Base-by-base conservation (phyloP, 2,888 invertebrate genomes). In the Cryptus armator region DNA sequence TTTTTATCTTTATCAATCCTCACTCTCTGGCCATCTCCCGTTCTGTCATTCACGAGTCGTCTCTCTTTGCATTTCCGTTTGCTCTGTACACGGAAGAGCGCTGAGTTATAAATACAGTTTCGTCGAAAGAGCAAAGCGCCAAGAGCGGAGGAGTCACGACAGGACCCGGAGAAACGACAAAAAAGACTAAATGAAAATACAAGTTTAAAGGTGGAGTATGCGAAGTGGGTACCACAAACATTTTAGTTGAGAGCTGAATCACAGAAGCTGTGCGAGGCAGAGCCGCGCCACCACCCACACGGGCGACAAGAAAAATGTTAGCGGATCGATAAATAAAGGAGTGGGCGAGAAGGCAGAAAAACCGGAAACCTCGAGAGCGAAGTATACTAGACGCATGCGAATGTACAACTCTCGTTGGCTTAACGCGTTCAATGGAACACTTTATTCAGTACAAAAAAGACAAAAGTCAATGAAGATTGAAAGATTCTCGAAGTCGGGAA, bases 251-350 rank as follows among this genome's bases (percentile, higher is more conserved):
- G 83, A 64, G 59, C 14, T 12, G 68, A 68, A 64, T 64, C 77
- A 68, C 67, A 59, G 32, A 68, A 44, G 68, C 59, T 51, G 37
- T 10, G 53, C n/a, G 37, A 24, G 37, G 48, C 44, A 19, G 56
- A 72, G 51, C 62, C 37, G 78, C 62, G 74, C 62, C 43, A 51
- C 68, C 44, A 48, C 51, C 68, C 83, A 44, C 74, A 37, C 62
- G 14, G 44, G 51, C 46, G 51, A 74, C 9, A 78, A 79, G 53
- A 68, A 62, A 78, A 78, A 78, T 74, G 72, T 79, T 79, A 79
- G 78, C 64, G 74, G 51, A 74, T 83, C 79, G 68, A 83, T 74
- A 78, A 83, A 78, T 83, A 74, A 83, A 74, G 62, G 32, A 68
- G 68, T 62, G 62, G 62, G 62, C 62, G 29, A 62, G 62, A 32